These are phyloP conservation scores for Micromesistius poutassou DNA, from an alignment of 2,797 vertebrate genomes.

Conservation along the genomic window DNA sequence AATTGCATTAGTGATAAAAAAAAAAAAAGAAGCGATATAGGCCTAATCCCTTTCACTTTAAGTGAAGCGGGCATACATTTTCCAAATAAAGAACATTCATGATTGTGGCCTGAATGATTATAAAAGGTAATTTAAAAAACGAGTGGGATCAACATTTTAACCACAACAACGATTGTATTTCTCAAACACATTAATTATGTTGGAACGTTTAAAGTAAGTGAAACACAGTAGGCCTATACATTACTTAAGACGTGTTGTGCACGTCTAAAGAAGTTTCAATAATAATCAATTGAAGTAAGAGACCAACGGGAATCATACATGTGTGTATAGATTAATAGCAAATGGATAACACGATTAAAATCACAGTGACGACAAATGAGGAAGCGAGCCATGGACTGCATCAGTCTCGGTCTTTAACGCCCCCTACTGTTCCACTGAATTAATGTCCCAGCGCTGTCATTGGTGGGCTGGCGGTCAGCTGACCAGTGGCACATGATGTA, in stretches of 20 bases:
- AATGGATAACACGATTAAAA: not conserved
- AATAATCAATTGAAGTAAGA: not conserved
- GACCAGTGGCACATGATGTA: not conserved
- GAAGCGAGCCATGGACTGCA: not conserved
- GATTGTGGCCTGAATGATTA: constrained; percentile 13
- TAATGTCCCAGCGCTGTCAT: not conserved
- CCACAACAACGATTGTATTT: constrained; percentile 21
- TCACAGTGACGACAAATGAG: not conserved
- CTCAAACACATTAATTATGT: not conserved
- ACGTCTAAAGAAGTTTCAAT: not conserved
- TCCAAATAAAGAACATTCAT: not conserved
- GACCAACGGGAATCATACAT: not conserved
- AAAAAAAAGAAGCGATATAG: too few species aligned
- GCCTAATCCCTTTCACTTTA: too few species aligned
- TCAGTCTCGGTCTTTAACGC: constrained; percentile 44
- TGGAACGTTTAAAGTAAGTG: not conserved
- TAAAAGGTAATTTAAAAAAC: constrained; percentile 17
- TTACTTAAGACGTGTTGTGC: not conserved
- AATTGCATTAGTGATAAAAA: too few species aligned
- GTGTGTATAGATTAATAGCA: not conserved
- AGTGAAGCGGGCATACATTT: not conserved
- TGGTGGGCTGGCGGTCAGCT: not conserved
- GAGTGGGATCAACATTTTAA: constrained; percentile 19
- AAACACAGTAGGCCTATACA: too few species aligned
- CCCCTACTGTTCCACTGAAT: constrained; percentile 53